Evolutionary conservation across 2,797 vertebrate genomes (phyloP), one percentile per base, ranked within the genome.

Genomic region (Lindbergichthys nudifrons): DNA sequence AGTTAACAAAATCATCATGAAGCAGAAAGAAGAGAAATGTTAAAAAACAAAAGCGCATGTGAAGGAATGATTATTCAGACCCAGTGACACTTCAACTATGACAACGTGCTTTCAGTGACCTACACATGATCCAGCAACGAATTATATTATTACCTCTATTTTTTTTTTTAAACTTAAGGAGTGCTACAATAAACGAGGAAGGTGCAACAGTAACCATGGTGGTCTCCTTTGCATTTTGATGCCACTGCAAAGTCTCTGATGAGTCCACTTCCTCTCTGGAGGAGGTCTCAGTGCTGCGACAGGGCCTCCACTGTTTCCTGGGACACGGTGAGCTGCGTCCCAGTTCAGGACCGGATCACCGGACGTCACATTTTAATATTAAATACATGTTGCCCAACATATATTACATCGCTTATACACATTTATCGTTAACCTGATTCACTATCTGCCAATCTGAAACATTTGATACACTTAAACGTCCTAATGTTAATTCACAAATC

Each of bases 31-130:
- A 53, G 3, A 45, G 1, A 36, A 21, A 65, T 12, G 15, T 41
- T 42, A 16, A 57, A 57, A 65, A 72, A 75, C 32, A 60, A 65
- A 73, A 79, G 23, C 46, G 60, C 26, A 52, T 3, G 50, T 78
- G 48, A 82, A 88, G 87, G 87, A 93, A 92, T 91, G 87, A 83
- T 84, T 82, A 72, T 84, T 82, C 60, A 82, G 63, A 84, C 41
- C 41, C 18, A 65, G 62, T 54, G 79, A 78, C 62, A 75, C 45
- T 71, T 18, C 10, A 81, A 87, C 46, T 48, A 73, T 51, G 14
- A 72, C 19, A 68, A 54, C 45, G 73, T 75, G 70, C 74, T 80
- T 79, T 54, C 63, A 57, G 69, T 64, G 46, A 76, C 30, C 78
- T 69, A 52, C 39, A 79, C 62, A 60, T 14, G 8, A 86, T 87